Base-by-base conservation (phyloP, 2,888 invertebrate genomes). In the Eurytoma californica region DNA sequence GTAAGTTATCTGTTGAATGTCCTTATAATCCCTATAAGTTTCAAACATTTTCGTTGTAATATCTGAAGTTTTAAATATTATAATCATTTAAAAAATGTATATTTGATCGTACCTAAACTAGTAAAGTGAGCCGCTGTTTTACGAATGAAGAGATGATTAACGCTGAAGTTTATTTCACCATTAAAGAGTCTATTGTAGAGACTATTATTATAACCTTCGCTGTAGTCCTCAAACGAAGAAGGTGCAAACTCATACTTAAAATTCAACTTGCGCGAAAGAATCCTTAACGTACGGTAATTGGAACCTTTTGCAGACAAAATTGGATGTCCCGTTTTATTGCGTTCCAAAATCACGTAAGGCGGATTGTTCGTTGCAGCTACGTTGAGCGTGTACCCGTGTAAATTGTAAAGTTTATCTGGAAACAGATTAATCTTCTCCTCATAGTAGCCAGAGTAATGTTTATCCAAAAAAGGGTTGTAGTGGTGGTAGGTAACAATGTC, bases 141-240 rank as follows among this genome's bases (percentile, higher is more conserved):
- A 9, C 49, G 20, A 16, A 72, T 60, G 14, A 72, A 72, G 5
- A 72, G 24, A 51, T 72, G 72, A 53, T 72, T 72, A 28, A 49
- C 51, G 28, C 61, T 72, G 20, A 72, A 18, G 49, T 72, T 72
- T 24, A 72, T 72, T 20, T 72, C 72, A 4, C 72, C 72, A 3
- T 14, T 12, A 2, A 49, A 0, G 16, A 72, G 24, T 51, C 49
- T n/a, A 12, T 72, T 18, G 4, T 28, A 60, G 2, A 61, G 30
- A 49, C 61, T 72, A 7, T 72, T 28, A 4, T 61, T 51, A 0
- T 61, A 1, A 16, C 28, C 51, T 3, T 51, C 51, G 3, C 4
- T 30, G 24, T 61, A 72, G 39, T 51, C 61, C 24, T 72, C 72
- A 5, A 51, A 61, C 1, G 60, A 9, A 9, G 72, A 72, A 1